Evolutionary conservation across 30 jellyfish, hydroid and myxozoan genomes (phyloP), one percentile per base, ranked within the genome.

Genomic region (Hydractinia symbiolongicarpus): DNA sequence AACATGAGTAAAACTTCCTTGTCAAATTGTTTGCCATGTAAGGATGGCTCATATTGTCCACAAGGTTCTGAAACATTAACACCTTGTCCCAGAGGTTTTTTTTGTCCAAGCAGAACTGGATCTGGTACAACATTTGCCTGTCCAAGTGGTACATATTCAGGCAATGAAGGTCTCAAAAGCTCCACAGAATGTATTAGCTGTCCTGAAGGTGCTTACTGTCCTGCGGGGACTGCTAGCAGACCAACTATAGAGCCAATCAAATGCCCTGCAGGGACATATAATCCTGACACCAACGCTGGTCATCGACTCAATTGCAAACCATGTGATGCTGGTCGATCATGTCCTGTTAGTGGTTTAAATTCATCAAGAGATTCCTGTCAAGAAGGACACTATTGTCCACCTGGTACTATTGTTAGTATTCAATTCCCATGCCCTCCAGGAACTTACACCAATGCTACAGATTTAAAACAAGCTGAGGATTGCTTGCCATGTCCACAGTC

Each of bases 381-480:
- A 76, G 91, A 74, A 53, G 98, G 98, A 4, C 74, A 86, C 77
- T 91, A 91, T 75, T 91, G 98, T 61, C 98, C 98, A 16, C 83
- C 88, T 60, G 98, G 98, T 4, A 90, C 97, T 58, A 86, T 91
- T 2, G 77, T 85, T 8, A 87, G 85, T 58, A 83, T 82, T 9
- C 96, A 91, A 80, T 91, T 80, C 57, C 89, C 96, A 5, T 91
- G 98, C 81, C 96, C 96, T 54, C 98, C 98, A 5, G 98, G 98
- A 6, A 87, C 95, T 11, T 91, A 91, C 81, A 91, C 98, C 4
- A 91, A 91, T 80, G 79, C 89, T 16, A 91, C 98, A 9, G 68
- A 82, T 56, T 79, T 91, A 55, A 78, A 83, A 60, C 79, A 90
- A 58, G 90, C 97, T 55, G 97, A 90, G 71, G 96, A 90, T 61